phyloP scores from a whole-genome alignment of 2,888 invertebrate species.

The Cephus sareptanus region DNA sequence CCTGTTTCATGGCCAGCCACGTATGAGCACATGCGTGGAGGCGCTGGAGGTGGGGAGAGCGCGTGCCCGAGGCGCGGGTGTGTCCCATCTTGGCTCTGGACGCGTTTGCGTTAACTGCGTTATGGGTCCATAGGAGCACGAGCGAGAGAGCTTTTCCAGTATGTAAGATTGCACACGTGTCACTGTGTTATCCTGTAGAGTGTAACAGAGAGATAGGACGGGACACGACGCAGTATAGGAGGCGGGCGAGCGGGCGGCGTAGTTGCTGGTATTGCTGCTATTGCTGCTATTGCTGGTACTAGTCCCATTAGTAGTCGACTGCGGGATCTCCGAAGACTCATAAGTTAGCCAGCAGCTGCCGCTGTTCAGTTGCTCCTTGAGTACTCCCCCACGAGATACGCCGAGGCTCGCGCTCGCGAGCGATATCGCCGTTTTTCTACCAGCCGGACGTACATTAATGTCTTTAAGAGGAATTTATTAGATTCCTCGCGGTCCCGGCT shows the following conservation, averaged over 20 bases:
- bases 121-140: constrained; percentile 18
- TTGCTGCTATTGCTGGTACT: constrained; percentile 34
- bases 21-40: not conserved
- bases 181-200: constrained; percentile 6
- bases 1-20: not conserved
- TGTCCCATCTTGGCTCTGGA: constrained; percentile 21
- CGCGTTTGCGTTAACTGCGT: constrained; percentile 20
- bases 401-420: not conserved
- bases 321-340: constrained; percentile 41
- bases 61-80: constrained; percentile 34
- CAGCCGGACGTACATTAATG: constrained; percentile 17
- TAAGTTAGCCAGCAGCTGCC: constrained; percentile 49
- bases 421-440: constrained; percentile 3
- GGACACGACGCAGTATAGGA: too few species aligned
- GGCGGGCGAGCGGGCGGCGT: not conserved
- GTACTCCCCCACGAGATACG: constrained; percentile 42
- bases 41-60: not conserved
- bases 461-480: constrained; percentile 16
- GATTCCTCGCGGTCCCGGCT: constrained; percentile 5
- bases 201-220: not conserved
- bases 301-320: constrained; percentile 48
- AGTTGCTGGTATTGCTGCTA: constrained; percentile 27
- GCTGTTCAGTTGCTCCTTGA: constrained; percentile 42
- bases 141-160: constrained; percentile 25
- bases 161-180: not conserved